Percentiles rank a stretch among this genome's conserved stretches.
These are phyloP conservation scores for Beris chalybata DNA, from an alignment of 2,888 invertebrate species.

Conservation along the genomic window DNA sequence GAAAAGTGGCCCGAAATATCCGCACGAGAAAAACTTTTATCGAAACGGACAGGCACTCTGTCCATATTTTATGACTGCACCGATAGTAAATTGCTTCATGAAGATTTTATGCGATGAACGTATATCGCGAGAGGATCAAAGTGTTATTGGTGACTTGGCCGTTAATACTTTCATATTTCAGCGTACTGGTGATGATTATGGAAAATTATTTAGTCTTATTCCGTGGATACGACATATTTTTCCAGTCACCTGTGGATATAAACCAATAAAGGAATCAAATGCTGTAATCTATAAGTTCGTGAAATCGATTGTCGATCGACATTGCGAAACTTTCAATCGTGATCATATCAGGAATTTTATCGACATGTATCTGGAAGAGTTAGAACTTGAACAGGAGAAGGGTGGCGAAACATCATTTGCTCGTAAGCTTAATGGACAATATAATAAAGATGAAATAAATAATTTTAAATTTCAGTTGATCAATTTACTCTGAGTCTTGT, in stretches of 20 bases:
- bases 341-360: conserved; percentile 63
- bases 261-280: conserved; percentile 57
- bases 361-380: conserved; percentile 64
- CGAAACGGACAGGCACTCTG: conserved; percentile 50
- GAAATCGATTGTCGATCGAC: conserved; percentile 58
- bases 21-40: conserved; percentile 53
- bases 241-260: conserved; percentile 63
- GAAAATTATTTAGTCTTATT: conserved; percentile 61
- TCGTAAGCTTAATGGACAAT: conserved; percentile 47
- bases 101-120: conserved; percentile 61
- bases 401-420: conserved; percentile 57
- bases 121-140: conserved; percentile 60
- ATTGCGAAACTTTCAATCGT: conserved; percentile 55
- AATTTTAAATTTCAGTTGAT: conserved; percentile 53
- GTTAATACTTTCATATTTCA: conserved; percentile 59
- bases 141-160: conserved; percentile 53
- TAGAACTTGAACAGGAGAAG: conserved; percentile 56
- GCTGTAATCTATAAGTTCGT: conserved; percentile 59
- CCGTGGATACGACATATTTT: conserved; percentile 65
- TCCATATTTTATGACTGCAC: conserved; percentile 61
- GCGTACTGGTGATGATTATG: conserved; percentile 62
- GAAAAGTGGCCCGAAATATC: conserved; percentile 56
- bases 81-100: conserved; percentile 62
- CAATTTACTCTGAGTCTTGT: conserved; percentile 63
- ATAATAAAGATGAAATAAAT: neutral